Evolutionary conservation across 64 coral and sea anemone genomes (phyloP), one percentile per base, ranked within the genome.

Genomic region (Hydrozoanthus tunicans): DNA sequence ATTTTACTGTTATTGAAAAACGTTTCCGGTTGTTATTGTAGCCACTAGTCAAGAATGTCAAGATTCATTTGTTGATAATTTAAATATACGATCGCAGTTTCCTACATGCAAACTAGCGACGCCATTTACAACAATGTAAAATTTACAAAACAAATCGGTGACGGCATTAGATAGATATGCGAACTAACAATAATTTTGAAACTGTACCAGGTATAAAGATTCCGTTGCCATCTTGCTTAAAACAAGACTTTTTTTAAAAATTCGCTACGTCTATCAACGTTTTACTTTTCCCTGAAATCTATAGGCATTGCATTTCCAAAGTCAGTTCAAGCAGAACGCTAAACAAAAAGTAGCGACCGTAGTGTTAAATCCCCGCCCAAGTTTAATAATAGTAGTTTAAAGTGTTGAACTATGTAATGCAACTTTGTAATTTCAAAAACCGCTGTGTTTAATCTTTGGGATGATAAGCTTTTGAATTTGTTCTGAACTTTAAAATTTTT

Each of bases 1-100:
- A 73, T 88, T 59, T 88, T 58, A 88, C 84, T 15, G 54, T 88
- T 58, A 57, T 51, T 88, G 20, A 60, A 73, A 75, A 59, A 9
- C 11, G 32, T 23, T 88, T 88, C 84, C 84, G 69, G n/a, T 74
- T 86, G 15, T 73, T 88, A 88, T 75, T 60, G n/a, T 27, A 43
- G 56, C 70, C 52, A 59, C 24, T 56, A 59, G 25, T 60, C 69
- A 73, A 25, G 9, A 59, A 64, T 82, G 25, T 60, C 69, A 73
- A 25, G 9, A 59, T 82, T 82, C 65, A 51, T 64, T 82, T 32
- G 24, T 51, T 12, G 24, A 43, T 74, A 51, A 52, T 82, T 82
- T 51, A 7, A 82, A 52, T 53, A 82, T 65, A 61, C 57, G 6
- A 8, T 62, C 15, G 0, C 15, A 72, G 12, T 51, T 88, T 24